phyloP scores from a whole-genome alignment of 2,113 vertebrate genomes.

The Nettapus auritus region DNA sequence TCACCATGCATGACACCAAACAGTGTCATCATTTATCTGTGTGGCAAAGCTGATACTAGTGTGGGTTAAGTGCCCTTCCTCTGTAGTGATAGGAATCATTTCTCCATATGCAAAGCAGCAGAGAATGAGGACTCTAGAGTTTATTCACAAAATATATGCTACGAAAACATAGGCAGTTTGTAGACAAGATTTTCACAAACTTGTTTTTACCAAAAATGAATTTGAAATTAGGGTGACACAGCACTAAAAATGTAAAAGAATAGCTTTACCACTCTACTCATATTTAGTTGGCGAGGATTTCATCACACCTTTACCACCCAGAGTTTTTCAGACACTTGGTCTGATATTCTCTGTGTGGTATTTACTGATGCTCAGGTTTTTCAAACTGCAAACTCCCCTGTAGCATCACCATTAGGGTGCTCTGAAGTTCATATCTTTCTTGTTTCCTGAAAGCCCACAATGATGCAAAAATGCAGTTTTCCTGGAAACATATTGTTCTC shows the following conservation, averaged over 20 bases:
- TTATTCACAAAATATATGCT: neutral
- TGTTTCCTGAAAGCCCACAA: neutral
- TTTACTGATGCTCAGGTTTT: neutral
- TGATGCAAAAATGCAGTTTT: neutral
- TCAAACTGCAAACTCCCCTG: neutral
- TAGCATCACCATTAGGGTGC: neutral
- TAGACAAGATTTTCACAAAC: neutral
- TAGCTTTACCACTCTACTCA: neutral
- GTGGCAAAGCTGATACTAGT: neutral
- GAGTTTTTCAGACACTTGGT: neutral
- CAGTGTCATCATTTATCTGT: rapidly evolving
- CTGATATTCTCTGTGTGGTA: neutral
- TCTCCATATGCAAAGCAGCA: neutral
- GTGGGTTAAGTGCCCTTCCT: neutral
- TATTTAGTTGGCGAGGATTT: neutral
- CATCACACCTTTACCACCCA: neutral
- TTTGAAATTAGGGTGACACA: neutral
- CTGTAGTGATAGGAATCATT: neutral
- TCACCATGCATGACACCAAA: neutral
- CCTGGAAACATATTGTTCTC: neutral
- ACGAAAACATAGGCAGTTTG: neutral
- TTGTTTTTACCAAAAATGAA: neutral
- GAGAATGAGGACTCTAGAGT: neutral
- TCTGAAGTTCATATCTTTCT: neutral
- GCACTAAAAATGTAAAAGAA: neutral